Evolutionary conservation across 2,797 vertebrate species (phyloP), one percentile per base, ranked within the genome.

Genomic region (Adelosebastes latens): DNA sequence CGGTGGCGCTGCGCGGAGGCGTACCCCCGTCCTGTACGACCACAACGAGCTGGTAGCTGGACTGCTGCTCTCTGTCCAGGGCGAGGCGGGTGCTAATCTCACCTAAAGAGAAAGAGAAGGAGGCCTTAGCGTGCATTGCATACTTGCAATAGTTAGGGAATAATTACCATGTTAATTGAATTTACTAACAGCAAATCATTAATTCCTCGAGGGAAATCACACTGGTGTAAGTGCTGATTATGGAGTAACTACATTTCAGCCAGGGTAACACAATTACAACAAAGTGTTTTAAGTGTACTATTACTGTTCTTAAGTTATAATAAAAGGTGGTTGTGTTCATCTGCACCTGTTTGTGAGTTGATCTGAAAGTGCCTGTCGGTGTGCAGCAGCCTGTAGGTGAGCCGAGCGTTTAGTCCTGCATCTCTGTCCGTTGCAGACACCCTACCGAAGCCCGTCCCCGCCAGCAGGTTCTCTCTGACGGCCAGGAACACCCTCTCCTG

Each of bases 401-500:
- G 97, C 1, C 97, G 97, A 76, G 98, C 97, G 49, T 99, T 99
- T 32, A 96, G 96, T 49, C 97, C 98, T 0, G 97, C 96, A 0
- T 99, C 98, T 55, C 97, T 94, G 92, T 99, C 99, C 0, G 96
- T 97, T 0, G 98, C 99, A 24, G 92, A 95, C 84, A 99, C 96
- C 60, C 96, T 95, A 4, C 98, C 99, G 6, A 98, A 97, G 0
- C 96, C 95, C 5, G 97, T 97, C 32, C 97, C 97, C 0, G 96
- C 94, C 3, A 96, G 94, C 79, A 97, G 94, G 75, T 99, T 99
- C 95, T 99, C 99, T 1, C 95, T 89, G 31, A 99, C 95, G 0
- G 97, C 96, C 90, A 99, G 95, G 94, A 99, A 99, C 34, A 97
- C 98, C 9, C 97, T 96, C 75, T 98, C 97, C 93, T 98, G 97